Percentiles rank a stretch among this genome's conserved stretches.
Conservation (phyloP, 2,797 vertebrate species). For the Adelosebastes latens region DNA sequence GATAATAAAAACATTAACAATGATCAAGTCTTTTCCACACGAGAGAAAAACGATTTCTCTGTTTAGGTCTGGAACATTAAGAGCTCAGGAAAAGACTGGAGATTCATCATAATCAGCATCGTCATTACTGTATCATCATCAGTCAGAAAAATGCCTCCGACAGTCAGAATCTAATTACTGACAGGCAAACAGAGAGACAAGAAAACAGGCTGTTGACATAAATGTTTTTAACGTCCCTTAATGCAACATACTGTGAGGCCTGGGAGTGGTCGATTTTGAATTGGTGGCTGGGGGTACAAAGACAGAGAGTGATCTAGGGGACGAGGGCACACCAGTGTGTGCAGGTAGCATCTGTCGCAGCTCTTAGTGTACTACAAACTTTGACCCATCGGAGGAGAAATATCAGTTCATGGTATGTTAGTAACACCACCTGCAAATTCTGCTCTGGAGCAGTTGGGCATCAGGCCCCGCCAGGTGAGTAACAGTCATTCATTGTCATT, state of each 20-base stretch:
- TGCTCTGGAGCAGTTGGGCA: conserved; percentile 33
- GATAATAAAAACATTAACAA: conserved; percentile 74
- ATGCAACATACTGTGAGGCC: conserved; percentile 57
- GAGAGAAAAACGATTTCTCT: conserved; percentile 46
- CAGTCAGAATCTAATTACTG: conserved; percentile 55
- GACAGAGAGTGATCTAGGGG: conserved; percentile 34
- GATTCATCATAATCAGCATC: conserved; percentile 21
- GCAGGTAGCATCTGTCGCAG: conserved; percentile 65
- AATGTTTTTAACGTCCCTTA: conserved; percentile 60
- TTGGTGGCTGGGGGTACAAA: not conserved
- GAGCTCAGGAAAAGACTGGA: conserved; percentile 56
- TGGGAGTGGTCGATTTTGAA: conserved; percentile 14
- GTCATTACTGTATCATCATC: conserved; percentile 18
- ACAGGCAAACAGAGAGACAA: conserved; percentile 39
- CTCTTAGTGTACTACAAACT: conserved; percentile 79
- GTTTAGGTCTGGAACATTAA: conserved; percentile 42
- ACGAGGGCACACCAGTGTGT: conserved; percentile 55
- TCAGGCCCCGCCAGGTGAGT: conserved; percentile 67
- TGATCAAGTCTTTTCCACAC: conserved; percentile 62
- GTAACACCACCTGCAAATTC: conserved; percentile 75
- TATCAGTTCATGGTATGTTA: conserved; percentile 60
- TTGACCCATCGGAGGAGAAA: conserved; percentile 79
- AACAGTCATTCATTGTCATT: conserved; percentile 79
- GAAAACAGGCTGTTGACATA: conserved; percentile 7
- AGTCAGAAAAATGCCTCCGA: conserved; percentile 36